Percentiles rank a stretch among this genome's conserved stretches.
Evolutionary conservation across 2,113 vertebrate species (phyloP).

Genomic region (Leptosomus discolor): DNA sequence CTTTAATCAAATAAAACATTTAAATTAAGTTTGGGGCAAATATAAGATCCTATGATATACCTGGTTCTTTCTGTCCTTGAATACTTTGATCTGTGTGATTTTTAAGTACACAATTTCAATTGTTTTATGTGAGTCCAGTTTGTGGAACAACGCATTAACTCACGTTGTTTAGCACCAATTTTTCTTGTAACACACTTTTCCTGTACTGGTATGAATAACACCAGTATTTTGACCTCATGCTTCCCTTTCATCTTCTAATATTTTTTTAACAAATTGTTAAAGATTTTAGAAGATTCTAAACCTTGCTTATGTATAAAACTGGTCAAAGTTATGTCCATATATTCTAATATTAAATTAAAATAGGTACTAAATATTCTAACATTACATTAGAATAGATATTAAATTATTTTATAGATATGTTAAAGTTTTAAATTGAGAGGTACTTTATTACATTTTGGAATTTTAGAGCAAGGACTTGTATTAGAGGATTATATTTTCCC

Average conservation of each 20-base stretch:
- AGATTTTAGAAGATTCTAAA: not conserved
- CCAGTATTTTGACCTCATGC: not conserved
- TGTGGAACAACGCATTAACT: not conserved
- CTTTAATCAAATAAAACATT: not conserved
- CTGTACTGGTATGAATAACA: not conserved
- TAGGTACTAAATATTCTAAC: constrained; percentile 48
- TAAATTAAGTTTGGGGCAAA: not conserved
- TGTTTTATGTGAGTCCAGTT: not conserved
- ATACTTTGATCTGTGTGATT: not conserved
- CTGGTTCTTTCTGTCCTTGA: not conserved
- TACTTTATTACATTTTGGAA: constrained; percentile 36
- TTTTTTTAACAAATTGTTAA: not conserved
- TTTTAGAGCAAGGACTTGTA: not conserved
- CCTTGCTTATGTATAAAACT: not conserved
- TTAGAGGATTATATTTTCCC: not conserved
- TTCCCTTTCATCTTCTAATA: not conserved
- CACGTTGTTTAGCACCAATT: not conserved
- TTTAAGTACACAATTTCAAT: not conserved
- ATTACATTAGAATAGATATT: constrained; percentile 8
- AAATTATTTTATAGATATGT: constrained; percentile 50
- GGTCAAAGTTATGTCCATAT: not conserved
- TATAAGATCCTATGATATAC: not conserved
- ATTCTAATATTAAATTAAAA: constrained; percentile 16
- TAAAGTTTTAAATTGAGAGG: constrained; percentile 43
- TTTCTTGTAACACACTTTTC: not conserved